These are phyloP conservation scores for Amphimallon solstitiale DNA, from an alignment of 2,888 invertebrate species.

Conservation along the genomic window DNA sequence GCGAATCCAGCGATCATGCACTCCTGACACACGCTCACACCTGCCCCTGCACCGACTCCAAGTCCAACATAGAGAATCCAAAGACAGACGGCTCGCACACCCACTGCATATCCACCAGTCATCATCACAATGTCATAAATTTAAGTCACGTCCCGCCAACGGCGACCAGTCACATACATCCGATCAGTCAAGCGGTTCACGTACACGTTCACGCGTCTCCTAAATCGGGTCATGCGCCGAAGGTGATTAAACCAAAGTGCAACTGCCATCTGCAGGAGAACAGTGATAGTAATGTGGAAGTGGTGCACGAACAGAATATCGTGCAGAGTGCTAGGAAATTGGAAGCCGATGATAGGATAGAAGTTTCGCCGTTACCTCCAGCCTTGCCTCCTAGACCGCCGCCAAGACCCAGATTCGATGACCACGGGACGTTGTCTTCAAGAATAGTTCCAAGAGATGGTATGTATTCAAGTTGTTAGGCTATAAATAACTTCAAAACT, in stretches of 20 bases:
- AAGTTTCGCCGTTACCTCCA: conserved; percentile 62
- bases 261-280: conserved; percentile 59
- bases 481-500: background rate
- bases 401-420: conserved; percentile 61
- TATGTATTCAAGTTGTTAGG: conserved; percentile 51
- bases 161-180: conserved; percentile 53
- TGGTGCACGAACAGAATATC: conserved; percentile 47
- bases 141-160: conserved; percentile 48
- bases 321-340: conserved; percentile 52
- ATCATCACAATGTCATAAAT: conserved; percentile 50
- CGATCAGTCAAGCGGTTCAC: conserved; percentile 53
- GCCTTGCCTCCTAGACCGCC: conserved; percentile 64
- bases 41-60: conserved; percentile 55
- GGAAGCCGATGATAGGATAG: conserved; percentile 62
- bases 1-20: conserved; percentile 59
- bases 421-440: conserved; percentile 54
- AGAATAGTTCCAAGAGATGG: conserved; percentile 54
- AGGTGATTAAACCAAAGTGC: conserved; percentile 52
- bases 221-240: conserved; percentile 51
- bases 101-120: conserved; percentile 42
- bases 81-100: conserved; percentile 52
- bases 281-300: conserved; percentile 48
- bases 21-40: conserved; percentile 55
- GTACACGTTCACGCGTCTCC: conserved; percentile 57
- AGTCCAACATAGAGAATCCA: conserved; percentile 48